Base-by-base conservation (phyloP, 92 coral and sea anemone species). In the Porites rus region DNA sequence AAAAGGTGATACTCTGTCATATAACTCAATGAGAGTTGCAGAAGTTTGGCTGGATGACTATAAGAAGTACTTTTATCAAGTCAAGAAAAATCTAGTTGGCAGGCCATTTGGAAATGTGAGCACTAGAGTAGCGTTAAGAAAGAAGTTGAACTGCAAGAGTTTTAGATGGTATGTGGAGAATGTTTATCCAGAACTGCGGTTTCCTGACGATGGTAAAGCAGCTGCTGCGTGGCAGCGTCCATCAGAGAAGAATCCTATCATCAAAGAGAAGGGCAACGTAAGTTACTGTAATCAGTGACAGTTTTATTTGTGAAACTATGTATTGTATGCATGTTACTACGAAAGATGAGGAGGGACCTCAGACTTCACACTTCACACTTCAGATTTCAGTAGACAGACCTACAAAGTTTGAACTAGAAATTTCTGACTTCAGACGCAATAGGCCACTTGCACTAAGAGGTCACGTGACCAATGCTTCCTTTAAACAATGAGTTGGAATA, bases 31-130 rank as follows among this genome's bases (percentile, higher is more conserved):
- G 98, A 89, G 99, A 52, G 93, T 96, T 6, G 99, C 99, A 52
- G 99, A 96, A 90, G 99, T 96, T 25, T 96, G 99, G 99, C 80
- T 96, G 59, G 99, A 96, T 80, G 97, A 90, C 16, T 95, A 96
- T 81, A 96, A 96, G 76, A 90, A 96, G 82, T 85, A 96, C 73
- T 96, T 93, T 61, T 96, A 96, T 69, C 87, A 95, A 21, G 74
- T 86, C 59, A 90, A 88, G 56, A 78, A 79, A 56, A 91, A 88
- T 64, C 82, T 96, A 16, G 75, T 82, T 52, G 98, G 97, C 25
- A 88, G 78, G 51, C 62, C 80, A 54, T 96, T 81, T 86, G 99
- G 99, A 19, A 87, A 96, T 81, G 72, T 96, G 53, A 96, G 92
- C 72, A 83, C 91, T 17, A 87, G 99, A 60, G 76, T 93, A 59